Evolutionary conservation across 2,797 vertebrate genomes (phyloP).

Genomic region (Erpetoichthys calabaricus): DNA sequence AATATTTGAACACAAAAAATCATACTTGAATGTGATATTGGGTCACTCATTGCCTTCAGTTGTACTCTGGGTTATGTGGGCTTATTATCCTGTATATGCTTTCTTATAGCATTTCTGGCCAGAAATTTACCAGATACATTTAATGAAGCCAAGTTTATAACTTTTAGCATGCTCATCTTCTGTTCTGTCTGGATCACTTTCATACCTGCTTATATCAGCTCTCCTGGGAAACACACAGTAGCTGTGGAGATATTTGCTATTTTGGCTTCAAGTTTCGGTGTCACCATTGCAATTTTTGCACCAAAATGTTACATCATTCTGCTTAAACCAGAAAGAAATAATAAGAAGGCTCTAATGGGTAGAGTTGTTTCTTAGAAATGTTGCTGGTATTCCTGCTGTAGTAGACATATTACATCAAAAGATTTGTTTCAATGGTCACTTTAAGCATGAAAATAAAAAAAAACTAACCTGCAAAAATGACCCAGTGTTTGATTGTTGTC

Average conservation of each 20-base stretch:
- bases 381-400: no score
- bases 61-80: conserved; percentile 34
- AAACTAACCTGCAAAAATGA: no score
- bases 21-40: conserved; percentile 31
- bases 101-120: conserved; percentile 32
- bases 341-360: conserved; percentile 37
- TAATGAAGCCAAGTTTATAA: conserved; percentile 39
- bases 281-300: conserved; percentile 43
- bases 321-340: conserved; percentile 40
- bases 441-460: no score
- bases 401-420: no score
- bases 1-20: conserved; percentile 8
- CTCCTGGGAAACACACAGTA: conserved; percentile 35
- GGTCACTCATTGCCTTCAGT: conserved; percentile 28
- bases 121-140: conserved; percentile 34
- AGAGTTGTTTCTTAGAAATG: conserved; percentile 12
- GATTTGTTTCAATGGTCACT: no score
- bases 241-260: conserved; percentile 39
- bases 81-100: conserved; percentile 28
- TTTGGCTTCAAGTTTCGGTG: conserved; percentile 33
- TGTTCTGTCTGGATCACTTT: conserved; percentile 36
- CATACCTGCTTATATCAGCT: conserved; percentile 32
- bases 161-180: conserved; percentile 41
- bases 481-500: no score
- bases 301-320: conserved; percentile 53